Base-by-base conservation (phyloP, 2,797 vertebrate species). In the Oreortyx pictus region DNA sequence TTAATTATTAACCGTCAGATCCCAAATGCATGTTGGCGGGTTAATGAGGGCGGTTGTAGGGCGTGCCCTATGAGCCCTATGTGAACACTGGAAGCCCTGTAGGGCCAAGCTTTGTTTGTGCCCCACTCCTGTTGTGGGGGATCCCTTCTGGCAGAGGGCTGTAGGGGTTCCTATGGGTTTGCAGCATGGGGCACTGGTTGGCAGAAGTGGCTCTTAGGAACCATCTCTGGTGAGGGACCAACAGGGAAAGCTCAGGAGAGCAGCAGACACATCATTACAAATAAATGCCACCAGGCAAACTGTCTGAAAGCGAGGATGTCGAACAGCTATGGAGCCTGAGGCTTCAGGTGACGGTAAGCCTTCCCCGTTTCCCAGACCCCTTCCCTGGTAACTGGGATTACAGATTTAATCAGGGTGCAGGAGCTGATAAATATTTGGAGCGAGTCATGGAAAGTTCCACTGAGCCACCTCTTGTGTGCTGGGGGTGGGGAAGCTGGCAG, bases 371-470 rank as follows among this genome's bases (percentile, higher is more conserved):
- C 31, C 57, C 46, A 0, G 17, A 47, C 74, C 56, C 78, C 64
- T 67, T 86, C 47, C 43, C 65, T 2, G 4, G 88, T 75, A 50
- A 91, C 76, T 37, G 60, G 93, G 89, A 92, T 88, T 88, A 68
- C 77, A 94, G 94, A 95, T 97, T 91, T 96, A 95, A 95, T 96
- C 90, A 94, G 93, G 95, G 84, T 96, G 88, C 95, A 97, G 96
- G 92, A 96, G 87, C 86, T 92, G 93, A 92, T 94, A 97, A 97
- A 80, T 92, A 94, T 90, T 96, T 97, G 96, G 96, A 95, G 57
- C 84, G 90, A 85, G 72, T 18, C 66, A 72, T 97, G 97, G 97
- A 97, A 97, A 97, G 95, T 97, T 98, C 95, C 91, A 88, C 85
- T 93, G 94, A 94, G 91, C 89, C 83, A 46, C 82, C 2, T 12